These are phyloP conservation scores for Amiota communis DNA, from an alignment of 2,888 invertebrate genomes.

Conservation along the genomic window DNA sequence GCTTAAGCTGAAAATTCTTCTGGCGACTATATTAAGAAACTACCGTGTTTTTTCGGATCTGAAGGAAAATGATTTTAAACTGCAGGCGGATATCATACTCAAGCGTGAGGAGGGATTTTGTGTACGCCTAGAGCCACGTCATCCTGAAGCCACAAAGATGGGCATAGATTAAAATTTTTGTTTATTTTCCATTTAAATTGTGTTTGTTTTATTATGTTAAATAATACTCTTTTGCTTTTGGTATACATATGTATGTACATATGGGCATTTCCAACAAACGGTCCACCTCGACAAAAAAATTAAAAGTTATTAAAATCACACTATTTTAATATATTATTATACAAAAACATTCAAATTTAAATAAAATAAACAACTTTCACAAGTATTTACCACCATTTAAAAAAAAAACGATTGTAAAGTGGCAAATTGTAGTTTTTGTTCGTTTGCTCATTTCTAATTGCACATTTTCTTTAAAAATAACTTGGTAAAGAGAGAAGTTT, in stretches of 20 bases:
- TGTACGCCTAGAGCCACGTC: conserved; percentile 80
- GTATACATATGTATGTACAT: background rate
- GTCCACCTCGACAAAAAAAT: too few relatives aligned
- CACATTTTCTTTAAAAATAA: too few relatives aligned
- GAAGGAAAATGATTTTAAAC: conserved; percentile 80
- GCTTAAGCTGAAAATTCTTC: conserved; percentile 84
- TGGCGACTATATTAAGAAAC: conserved; percentile 83
- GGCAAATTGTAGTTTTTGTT: too few relatives aligned
- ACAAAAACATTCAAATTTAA: too few relatives aligned
- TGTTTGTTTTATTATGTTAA: conserved; percentile 10
- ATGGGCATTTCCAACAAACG: background rate
- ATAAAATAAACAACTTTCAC: too few relatives aligned
- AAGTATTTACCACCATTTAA: too few relatives aligned
- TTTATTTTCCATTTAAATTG: background rate
- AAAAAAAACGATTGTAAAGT: too few relatives aligned
- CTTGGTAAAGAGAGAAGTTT: too few relatives aligned
- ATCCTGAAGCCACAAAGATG: conserved; percentile 35
- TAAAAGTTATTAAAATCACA: too few relatives aligned
- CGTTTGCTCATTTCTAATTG: too few relatives aligned
- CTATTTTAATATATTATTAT: too few relatives aligned
- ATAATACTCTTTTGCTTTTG: background rate
- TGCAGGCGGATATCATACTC: conserved; percentile 85
- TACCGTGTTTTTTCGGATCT: conserved; percentile 81
- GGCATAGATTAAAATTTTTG: background rate
- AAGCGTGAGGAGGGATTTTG: conserved; percentile 85